Base-by-base conservation (phyloP, 2,113 vertebrate genomes). In the Nothobranchius kuhntae region DNA sequence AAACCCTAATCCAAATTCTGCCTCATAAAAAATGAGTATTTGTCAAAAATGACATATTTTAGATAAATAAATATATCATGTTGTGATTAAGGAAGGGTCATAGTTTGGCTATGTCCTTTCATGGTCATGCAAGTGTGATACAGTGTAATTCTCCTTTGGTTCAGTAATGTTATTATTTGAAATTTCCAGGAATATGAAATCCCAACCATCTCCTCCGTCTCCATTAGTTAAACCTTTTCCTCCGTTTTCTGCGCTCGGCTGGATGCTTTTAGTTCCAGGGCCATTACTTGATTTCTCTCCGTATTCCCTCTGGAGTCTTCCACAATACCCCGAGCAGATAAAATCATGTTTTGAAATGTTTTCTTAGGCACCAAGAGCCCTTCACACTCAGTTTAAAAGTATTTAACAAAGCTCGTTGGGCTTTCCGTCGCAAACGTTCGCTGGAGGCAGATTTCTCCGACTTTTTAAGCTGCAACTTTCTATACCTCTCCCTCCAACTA, bases 361-460 rank as follows among this genome's bases (percentile, higher is more conserved):
- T 78, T 61, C 57, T 52, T 66, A 55, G 62, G 51, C 17, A 57
- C 67, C 47, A 60, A 69, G 45, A 61, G 42, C 14, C 30, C 24
- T 54, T 42, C 42, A 36, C 24, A 46, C 45, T 17, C 53, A 74
- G 42, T 72, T 21, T 58, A 15, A 54, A 77, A 62, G 26, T 61
- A 46, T 44, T 63, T 68, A 71, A 45, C 42, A 57, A 66, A 61
- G 69, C 38, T 48, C 72, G 56, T 55, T 35, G 26, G 55, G 45
- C 73, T 75, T 79, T 40, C n/a, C 15, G 51, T 35, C 15, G 6
- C 36, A 71, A 72, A 72, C 61, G n/a, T 65, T 78, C 80, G 62
- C 51, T 72, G 54, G 9, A 7, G 12, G 52, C 56, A 13, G 45
- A 66, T 40, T 78, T 68, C 61, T 71, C 15, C 66, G 67, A 30